A percentile compares a stretch with the other conserved stretches of the same genome.
Conservation (phyloP, 2,113 vertebrate genomes). For the Xyliphius kryptos region DNA sequence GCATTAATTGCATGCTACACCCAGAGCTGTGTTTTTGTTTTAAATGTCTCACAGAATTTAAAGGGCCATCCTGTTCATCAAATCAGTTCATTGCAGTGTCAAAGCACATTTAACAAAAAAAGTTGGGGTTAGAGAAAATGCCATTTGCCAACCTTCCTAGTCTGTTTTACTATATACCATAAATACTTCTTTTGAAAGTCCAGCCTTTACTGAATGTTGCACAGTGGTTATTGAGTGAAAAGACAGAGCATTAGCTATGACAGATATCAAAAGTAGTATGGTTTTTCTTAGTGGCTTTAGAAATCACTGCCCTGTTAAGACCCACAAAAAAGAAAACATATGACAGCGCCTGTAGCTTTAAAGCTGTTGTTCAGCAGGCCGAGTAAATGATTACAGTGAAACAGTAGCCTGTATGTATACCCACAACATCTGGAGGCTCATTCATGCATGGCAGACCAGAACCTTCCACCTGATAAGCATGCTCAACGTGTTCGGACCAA, state of each 20-base stretch:
- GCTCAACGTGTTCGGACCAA: conserved; percentile 24
- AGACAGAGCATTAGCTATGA: neutral
- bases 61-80: too few species aligned
- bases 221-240: neutral
- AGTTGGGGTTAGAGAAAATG: too few species aligned
- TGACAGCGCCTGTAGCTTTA: neutral
- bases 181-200: too few species aligned
- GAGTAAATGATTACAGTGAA: conserved; percentile 19
- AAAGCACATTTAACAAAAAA: neutral
- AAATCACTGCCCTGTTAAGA: neutral
- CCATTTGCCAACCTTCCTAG: too few species aligned
- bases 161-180: too few species aligned
- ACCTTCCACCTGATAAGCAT: conserved; percentile 28
- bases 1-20: conserved; percentile 25
- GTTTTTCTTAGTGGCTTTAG: neutral
- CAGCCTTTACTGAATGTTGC: too few species aligned
- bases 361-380: conserved; percentile 16
- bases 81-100: too few species aligned
- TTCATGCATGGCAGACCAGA: conserved; percentile 10
- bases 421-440: conserved; percentile 20
- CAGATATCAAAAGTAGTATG: conserved; percentile 4
- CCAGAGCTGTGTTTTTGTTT: neutral
- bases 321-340: conserved; percentile 3
- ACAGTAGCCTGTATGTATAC: conserved; percentile 10
- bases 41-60: neutral